Evolutionary conservation across 2,797 vertebrate species (phyloP), one percentile per base, ranked within the genome.

Genomic region (Cirrhinus molitorella): DNA sequence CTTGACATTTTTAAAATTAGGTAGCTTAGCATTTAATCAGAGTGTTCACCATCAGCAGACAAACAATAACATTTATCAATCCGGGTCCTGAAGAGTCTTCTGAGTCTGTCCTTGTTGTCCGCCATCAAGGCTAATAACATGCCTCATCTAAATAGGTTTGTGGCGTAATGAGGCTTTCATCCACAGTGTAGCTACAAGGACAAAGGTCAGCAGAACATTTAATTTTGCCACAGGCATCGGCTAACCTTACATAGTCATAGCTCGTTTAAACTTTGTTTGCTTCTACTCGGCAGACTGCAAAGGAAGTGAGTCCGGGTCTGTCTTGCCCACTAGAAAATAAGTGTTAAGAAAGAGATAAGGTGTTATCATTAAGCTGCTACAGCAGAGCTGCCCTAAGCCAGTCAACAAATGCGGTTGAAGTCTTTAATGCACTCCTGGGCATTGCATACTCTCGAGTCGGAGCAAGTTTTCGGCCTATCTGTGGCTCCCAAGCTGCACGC

Each of bases 341-440:
- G 43, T 66, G 55, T 45, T 88, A 80, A 86, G 75, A 75, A 86
- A 71, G 61, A 61, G 75, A 85, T 85, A 84, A 59, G 76, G 70
- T 72, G 73, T 84, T 88, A 88, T 85, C 83, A 55, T 67, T 67
- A 79, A 63, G 47, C 63, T 79, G 47, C 80, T 74, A 79, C 63
- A 82, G 40, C 61, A 72, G 66, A 55, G 59, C 66, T 40, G 47
- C 73, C 67, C 80, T 49, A 80, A 84, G 83, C 73, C 53, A 2
- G 80, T 86, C 83, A 80, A 68, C 51, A 79, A 67, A 79, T 55
- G 63, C 13, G 49, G 71, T 13, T 47, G 71, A 81, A 85, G 55
- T 23, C 72, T 47, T 80, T 59, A 71, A 65, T 55, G 79, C 79
- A 85, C 81, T 43, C 45, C 31, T 68, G 84, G 68, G 55, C 31